phyloP scores from a whole-genome alignment of 2,797 vertebrate genomes.

The Miichthys miiuy region DNA sequence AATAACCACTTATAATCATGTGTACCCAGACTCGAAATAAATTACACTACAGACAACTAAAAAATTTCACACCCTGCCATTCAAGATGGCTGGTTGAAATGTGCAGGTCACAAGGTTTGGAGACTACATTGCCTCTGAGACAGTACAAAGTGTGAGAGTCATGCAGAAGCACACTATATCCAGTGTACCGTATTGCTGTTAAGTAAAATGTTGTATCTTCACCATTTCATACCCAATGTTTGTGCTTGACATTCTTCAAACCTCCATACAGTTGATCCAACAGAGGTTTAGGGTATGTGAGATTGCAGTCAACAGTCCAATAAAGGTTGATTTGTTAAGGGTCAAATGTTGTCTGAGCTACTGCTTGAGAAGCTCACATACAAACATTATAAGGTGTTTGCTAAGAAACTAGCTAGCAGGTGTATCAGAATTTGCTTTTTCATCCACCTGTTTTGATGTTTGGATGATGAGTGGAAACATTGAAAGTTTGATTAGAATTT shows the following conservation, averaged over 20 bases:
- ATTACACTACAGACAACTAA: constrained; percentile 10
- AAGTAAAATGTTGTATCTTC: no score
- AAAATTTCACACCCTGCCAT: constrained; percentile 14
- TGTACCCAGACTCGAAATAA: constrained; percentile 11
- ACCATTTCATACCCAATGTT: neutral
- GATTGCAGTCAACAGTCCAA: no score
- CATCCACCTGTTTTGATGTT: no score
- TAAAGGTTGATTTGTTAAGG: no score
- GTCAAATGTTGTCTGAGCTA: neutral
- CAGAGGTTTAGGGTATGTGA: neutral
- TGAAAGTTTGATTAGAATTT: no score
- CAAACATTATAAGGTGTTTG: neutral
- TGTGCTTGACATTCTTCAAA: neutral
- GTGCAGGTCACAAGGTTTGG: constrained; percentile 12
- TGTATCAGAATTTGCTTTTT: neutral
- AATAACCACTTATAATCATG: constrained; percentile 18
- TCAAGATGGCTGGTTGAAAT: constrained; percentile 4
- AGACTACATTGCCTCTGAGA: neutral
- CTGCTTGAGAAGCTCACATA: neutral
- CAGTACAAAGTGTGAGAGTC: neutral
- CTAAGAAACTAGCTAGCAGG: neutral
- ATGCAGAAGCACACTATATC: no score
- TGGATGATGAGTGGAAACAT: no score
- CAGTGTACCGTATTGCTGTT: neutral
- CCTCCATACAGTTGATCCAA: neutral